A percentile compares a stretch with the other conserved stretches of the same genome.
Evolutionary conservation across 2,113 vertebrate genomes (phyloP).

Genomic region (Ptychochromis oligacanthus): DNA sequence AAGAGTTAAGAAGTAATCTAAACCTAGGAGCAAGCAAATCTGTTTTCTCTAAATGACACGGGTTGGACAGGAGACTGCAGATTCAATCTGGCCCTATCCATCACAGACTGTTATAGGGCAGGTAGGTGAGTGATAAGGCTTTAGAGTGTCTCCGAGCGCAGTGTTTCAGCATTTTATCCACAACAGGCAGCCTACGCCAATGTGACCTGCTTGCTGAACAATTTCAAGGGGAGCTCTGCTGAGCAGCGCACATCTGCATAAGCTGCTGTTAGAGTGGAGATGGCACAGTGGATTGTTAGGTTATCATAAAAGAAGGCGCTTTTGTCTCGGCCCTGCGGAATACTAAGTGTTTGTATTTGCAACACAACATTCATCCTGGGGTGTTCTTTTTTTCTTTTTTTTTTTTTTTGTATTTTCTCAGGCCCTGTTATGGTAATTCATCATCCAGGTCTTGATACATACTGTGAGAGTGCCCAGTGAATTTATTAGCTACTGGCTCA

Average conservation of each 20-base stretch:
- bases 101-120: slow-evolving; percentile 48
- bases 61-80: slow-evolving; percentile 19
- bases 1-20: slow-evolving; percentile 20
- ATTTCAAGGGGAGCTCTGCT: slow-evolving; percentile 52
- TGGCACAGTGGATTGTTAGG: slow-evolving; percentile 55
- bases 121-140: slow-evolving; percentile 55
- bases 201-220: slow-evolving; percentile 78
- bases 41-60: slow-evolving; percentile 41
- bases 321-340: slow-evolving; percentile 55
- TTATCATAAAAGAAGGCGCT: slow-evolving; percentile 72
- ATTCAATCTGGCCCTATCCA: slow-evolving; percentile 56
- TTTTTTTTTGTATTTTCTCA: neutral
- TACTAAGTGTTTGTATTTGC: slow-evolving; percentile 69
- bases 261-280: slow-evolving; percentile 73
- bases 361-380: slow-evolving; percentile 49
- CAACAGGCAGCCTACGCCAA: slow-evolving; percentile 46
- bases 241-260: slow-evolving; percentile 74
- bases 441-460: slow-evolving; percentile 55
- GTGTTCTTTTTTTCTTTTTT: slow-evolving; percentile 12
- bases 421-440: slow-evolving; percentile 55
- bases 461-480: slow-evolving; percentile 24
- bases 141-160: slow-evolving; percentile 44
- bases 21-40: slow-evolving; percentile 14
- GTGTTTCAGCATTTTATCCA: slow-evolving; percentile 56
- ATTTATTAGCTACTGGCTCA: slow-evolving; percentile 30